These are phyloP conservation scores for Dissostichus mawsoni DNA, from an alignment of 2,113 vertebrate genomes.

Conservation along the genomic window DNA sequence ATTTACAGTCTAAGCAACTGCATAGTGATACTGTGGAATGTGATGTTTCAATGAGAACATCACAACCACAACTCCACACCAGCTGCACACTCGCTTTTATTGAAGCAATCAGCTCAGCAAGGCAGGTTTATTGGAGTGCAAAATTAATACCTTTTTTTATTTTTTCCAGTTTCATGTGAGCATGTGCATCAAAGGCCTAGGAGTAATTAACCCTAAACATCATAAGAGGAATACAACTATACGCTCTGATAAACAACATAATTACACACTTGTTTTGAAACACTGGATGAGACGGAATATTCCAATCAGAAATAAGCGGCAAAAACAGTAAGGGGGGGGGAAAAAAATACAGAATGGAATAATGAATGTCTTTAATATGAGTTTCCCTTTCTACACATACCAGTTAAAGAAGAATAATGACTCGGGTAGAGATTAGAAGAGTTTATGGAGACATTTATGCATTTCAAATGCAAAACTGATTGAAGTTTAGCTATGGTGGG, in stretches of 20 bases:
- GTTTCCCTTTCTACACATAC: slow-evolving; percentile 66
- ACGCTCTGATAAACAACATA: slow-evolving; percentile 83
- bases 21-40: slow-evolving; percentile 5
- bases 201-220: slow-evolving; percentile 76
- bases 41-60: slow-evolving; percentile 41
- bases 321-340: slow-evolving; percentile 42
- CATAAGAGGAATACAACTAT: slow-evolving; percentile 72
- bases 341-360: slow-evolving; percentile 73
- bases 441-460: slow-evolving; percentile 82
- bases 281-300: slow-evolving; percentile 76
- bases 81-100: slow-evolving; percentile 21
- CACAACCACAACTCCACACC: slow-evolving; percentile 10
- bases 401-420: slow-evolving; percentile 83
- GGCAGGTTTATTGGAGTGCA: slow-evolving; percentile 68
- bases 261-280: slow-evolving; percentile 83
- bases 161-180: slow-evolving; percentile 53
- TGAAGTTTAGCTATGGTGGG: slow-evolving; percentile 82
- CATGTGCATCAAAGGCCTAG: slow-evolving; percentile 65
- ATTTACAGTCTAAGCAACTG: slow-evolving; percentile 20
- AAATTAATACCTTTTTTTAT: slow-evolving; percentile 67
- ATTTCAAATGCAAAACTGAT: slow-evolving; percentile 87
- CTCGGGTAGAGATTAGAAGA: slow-evolving; percentile 79
- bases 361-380: slow-evolving; percentile 82
- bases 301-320: slow-evolving; percentile 61
- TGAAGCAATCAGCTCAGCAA: slow-evolving; percentile 58